Evolutionary conservation across 2,113 vertebrate genomes (phyloP).

Genomic region (Apaloderma vittatum): DNA sequence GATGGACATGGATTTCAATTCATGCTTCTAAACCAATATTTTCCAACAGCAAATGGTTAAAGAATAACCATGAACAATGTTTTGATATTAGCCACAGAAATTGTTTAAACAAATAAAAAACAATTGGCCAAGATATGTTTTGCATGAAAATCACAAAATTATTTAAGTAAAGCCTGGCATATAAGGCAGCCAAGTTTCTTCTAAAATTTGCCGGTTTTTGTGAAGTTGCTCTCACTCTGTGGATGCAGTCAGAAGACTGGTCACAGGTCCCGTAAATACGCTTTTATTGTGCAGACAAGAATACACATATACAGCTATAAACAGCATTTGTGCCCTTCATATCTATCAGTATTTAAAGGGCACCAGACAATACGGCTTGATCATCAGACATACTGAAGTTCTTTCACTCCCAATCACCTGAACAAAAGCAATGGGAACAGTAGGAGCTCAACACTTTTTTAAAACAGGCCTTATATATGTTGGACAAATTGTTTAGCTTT

Average conservation of each 20-base stretch:
- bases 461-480: conserved; percentile 37
- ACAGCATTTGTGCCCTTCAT: neutral
- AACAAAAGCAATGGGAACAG: conserved; percentile 45
- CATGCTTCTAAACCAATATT: neutral
- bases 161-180: neutral
- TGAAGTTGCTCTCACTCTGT: neutral
- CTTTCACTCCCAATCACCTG: conserved; percentile 34
- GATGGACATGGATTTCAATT: neutral
- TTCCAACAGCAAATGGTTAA: neutral
- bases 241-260: conserved; percentile 17
- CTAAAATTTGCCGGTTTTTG: neutral
- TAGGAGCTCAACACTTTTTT: conserved; percentile 36
- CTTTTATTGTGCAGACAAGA: conserved; percentile 35
- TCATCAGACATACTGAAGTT: conserved; percentile 14
- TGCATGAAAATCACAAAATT: neutral
- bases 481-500: conserved; percentile 51
- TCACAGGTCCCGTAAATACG: neutral
- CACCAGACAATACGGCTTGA: conserved; percentile 34
- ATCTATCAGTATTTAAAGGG: conserved; percentile 37
- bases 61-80: neutral
- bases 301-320: conserved; percentile 23
- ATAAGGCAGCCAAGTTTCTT: neutral
- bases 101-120: neutral
- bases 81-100: neutral
- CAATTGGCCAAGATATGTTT: neutral